Base-by-base conservation (phyloP, 2,113 vertebrate genomes). In the Plotosus lineatus region DNA sequence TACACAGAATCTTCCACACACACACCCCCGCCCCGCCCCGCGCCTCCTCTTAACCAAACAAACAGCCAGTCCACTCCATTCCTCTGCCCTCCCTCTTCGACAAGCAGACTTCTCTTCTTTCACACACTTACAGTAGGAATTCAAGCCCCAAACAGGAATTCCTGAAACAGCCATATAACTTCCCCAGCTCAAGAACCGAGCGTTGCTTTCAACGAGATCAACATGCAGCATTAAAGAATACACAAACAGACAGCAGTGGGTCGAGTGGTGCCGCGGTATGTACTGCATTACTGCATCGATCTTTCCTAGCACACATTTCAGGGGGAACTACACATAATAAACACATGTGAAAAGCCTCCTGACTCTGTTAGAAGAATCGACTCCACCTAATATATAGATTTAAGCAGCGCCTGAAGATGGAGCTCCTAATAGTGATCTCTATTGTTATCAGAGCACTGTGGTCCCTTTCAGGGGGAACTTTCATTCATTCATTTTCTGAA, bases 271-370 rank as follows among this genome's bases (percentile, higher is more conserved):
- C 42, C 21, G 46, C 12, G 53, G 44, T 66, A n/a, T n/a, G 14
- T 50, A 26, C 85, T 46, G 78, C 84, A 84, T 87, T 80, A 88
- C 82, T 83, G 31, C 61, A 51, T 86, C 65, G 63, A 87, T 85
- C 81, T 75, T 69, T 71, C 36, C 75, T 88, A 86, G 87, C 33
- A 8, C 15, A 85, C 86, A 87, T 66, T 66, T 83, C 80, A 65
- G 51, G 44, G 44, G 56, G 19, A 63, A 21, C 72, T 36, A 79
- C 72, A 81, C 60, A 75, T 51, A 75, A 26, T n/a, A 66, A 36
- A 65, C 36, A 38, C 71, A 36, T 55, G 38, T 6, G 15, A 44
- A 14, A 77, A 77, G 56, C 69, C 33, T 11, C n/a, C 17, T 40
- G 36, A 12, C 10, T 23, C 63, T 21, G 9, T 23, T 36, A 11